Percentiles rank a stretch among this genome's conserved stretches.
These are phyloP conservation scores for Acanthococcus lagerstroemiae DNA, from an alignment of 2,888 invertebrate species.

Conservation along the genomic window DNA sequence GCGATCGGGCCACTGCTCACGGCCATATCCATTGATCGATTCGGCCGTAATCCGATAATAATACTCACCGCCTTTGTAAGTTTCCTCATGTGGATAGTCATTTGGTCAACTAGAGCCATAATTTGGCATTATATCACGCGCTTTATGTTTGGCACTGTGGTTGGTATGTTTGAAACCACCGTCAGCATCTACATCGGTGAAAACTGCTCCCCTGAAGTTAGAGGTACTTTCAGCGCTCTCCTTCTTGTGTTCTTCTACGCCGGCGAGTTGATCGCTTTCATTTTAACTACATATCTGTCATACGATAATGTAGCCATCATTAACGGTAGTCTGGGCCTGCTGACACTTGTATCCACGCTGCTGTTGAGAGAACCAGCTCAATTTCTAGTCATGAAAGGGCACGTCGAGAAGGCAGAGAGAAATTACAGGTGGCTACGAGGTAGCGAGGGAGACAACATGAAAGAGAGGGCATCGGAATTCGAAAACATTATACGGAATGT, in stretches of 20 bases:
- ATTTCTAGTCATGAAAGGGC: slow-evolving; percentile 30
- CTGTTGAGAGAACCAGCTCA: slow-evolving; percentile 35
- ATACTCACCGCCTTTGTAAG: neutral
- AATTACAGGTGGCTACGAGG: neutral
- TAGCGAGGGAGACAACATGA: neutral
- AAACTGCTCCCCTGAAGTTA: slow-evolving; percentile 32
- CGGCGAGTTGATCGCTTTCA: slow-evolving; percentile 35
- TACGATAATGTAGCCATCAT: slow-evolving; percentile 32
- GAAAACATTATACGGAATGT: slow-evolving; percentile 3
- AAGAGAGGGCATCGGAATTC: neutral
- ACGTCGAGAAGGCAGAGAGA: neutral
- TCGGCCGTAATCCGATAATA: slow-evolving; percentile 3
- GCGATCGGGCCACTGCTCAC: neutral
- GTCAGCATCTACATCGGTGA: slow-evolving; percentile 36
- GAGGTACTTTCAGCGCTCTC: slow-evolving; percentile 34
- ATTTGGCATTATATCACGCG: slow-evolving; percentile 32
- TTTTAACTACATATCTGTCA: slow-evolving; percentile 34
- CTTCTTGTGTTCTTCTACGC: slow-evolving; percentile 35
- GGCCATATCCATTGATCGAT: neutral
- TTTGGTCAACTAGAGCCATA: neutral
- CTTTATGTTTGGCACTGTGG: slow-evolving; percentile 35
- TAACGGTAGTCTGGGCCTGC: slow-evolving; percentile 31
- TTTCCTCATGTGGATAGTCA: neutral
- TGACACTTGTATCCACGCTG: slow-evolving; percentile 28
- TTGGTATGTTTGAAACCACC: slow-evolving; percentile 35